A percentile compares a stretch with the other conserved stretches of the same genome.
Evolutionary conservation across 2,797 vertebrate species (phyloP).

Genomic region (Propithecus perrieri): DNA sequence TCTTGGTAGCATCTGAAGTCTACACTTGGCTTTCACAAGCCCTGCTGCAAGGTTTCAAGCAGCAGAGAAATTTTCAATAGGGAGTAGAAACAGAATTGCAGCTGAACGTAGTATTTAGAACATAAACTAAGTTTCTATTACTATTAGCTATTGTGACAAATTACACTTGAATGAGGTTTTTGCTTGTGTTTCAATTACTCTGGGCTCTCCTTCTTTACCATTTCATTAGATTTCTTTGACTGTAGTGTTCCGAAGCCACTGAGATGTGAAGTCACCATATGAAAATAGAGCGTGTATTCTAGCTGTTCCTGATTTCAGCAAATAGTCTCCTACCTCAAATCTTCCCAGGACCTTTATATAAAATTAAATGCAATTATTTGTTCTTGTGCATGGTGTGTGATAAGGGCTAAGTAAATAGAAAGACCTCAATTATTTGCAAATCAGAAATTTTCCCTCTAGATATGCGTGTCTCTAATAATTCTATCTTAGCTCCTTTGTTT

Average conservation of each 20-base stretch:
- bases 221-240: background rate
- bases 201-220: background rate
- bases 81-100: background rate
- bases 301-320: background rate
- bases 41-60: background rate
- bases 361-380: background rate
- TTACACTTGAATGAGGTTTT: constrained; percentile 18
- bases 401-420: background rate
- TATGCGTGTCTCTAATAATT: background rate
- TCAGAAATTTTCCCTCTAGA: background rate
- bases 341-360: background rate
- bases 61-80: background rate
- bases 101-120: background rate
- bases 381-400: background rate
- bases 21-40: background rate
- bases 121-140: background rate
- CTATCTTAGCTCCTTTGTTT: background rate
- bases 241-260: background rate
- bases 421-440: background rate
- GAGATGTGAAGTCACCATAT: background rate
- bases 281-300: background rate
- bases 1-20: background rate
- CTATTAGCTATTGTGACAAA: background rate
- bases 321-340: background rate
- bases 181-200: background rate